Percentiles rank a stretch among this genome's conserved stretches.
phyloP scores from a whole-genome alignment of 2,113 vertebrate species.

The Hyperoodon ampullatus region DNA sequence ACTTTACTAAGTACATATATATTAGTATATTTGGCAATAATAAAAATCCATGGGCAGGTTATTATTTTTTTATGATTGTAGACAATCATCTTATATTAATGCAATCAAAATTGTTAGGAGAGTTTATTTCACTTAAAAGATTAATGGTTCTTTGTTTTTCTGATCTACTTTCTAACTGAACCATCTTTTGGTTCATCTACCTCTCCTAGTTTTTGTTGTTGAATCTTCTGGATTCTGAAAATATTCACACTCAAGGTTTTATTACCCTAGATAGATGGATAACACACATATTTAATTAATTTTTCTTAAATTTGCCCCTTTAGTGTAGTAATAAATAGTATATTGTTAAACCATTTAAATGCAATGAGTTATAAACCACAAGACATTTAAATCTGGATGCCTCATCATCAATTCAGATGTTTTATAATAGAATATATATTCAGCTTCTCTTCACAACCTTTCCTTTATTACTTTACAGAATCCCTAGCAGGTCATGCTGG shows the following conservation, averaged over 20 bases:
- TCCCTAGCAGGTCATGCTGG: too few relatives aligned
- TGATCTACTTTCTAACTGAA: background rate
- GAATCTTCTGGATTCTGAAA: constrained; percentile 46
- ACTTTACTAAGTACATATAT: background rate
- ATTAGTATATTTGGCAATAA: background rate
- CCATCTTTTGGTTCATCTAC: background rate
- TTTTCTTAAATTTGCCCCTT: constrained; percentile 5
- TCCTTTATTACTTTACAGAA: background rate
- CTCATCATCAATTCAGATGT: background rate
- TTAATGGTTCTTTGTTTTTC: background rate
- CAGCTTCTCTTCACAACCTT: background rate
- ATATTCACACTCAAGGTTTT: constrained; percentile 22
- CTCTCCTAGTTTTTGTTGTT: background rate
- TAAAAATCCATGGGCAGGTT: background rate
- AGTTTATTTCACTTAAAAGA: background rate
- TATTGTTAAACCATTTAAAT: constrained; percentile 9
- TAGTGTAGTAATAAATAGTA: background rate
- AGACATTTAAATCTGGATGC: background rate
- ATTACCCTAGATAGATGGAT: background rate
- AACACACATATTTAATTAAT: background rate
- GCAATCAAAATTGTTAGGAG: background rate
- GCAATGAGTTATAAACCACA: background rate
- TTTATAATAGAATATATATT: background rate
- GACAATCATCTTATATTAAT: background rate
- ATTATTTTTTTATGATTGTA: background rate